Base-by-base conservation (phyloP, 2,113 vertebrate genomes). In the Grammomys surdaster region DNA sequence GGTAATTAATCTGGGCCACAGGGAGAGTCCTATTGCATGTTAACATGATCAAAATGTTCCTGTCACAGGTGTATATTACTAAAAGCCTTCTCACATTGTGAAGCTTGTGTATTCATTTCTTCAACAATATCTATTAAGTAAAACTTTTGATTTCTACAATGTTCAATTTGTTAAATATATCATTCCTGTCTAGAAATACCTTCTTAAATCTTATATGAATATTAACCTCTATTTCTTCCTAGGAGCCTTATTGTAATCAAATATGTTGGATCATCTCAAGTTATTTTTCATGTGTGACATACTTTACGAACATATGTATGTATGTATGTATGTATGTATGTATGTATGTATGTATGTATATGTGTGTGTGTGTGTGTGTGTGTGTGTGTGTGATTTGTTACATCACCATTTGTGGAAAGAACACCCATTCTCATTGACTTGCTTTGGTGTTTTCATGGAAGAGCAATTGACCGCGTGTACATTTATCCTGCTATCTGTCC, bases 1-100 rank as follows among this genome's bases (percentile, higher is more conserved):
- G n/a, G 51, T 93, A 98, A 60, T 94, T 98, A 97, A 98, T 98
- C 98, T 77, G 88, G 93, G 92, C 92, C 96, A 97, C 88, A 97
- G 48, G 20, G 93, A 89, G 92, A 63, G 96, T 75, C 43, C 84
- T 11, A 1, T 60, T 87, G 96, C 98, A 98, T 93, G 46, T 20
- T 36, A 51, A 48, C n/a, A 98, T 54, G 33, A 88, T 69, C 76
- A 31, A 36, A 84, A 67, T 72, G 10, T 82, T 70, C 65, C 51
- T 88, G 24, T 85, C 7, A 75, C 43, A 76, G 3, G 60, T 9
- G n/a, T 54, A 22, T 75, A 58, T 69, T 33, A n/a, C 31, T 5
- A 88, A 82, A 40, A 67, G 46, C 40, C 65, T 92, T 65, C 63
- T 69, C 40, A 24, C 43, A 75, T 73, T 90, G 5, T 56, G 20